Conservation (phyloP, 1,140 invertebrate genomes). For the Heterodera carotae region DNA sequence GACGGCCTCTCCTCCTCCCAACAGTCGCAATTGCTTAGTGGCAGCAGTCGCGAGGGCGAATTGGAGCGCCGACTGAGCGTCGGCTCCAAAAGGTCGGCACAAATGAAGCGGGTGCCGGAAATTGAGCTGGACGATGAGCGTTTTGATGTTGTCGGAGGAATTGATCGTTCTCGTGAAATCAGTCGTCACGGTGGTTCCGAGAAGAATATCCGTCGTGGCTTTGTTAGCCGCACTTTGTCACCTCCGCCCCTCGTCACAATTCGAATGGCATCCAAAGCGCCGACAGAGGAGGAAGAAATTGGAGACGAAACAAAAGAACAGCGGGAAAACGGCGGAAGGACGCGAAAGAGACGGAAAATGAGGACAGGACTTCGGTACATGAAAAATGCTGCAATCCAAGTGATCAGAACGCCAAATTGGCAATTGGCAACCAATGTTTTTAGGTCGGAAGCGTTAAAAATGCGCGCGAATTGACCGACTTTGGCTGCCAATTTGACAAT, state of each 20-base stretch:
- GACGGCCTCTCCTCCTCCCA: neutral
- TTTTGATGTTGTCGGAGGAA: neutral
- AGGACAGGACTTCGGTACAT: slow-evolving; percentile 19
- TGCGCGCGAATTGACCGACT: neutral
- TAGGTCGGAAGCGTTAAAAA: neutral
- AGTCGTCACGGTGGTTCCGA: neutral
- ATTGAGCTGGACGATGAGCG: slow-evolving; percentile 2
- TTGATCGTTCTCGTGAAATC: neutral
- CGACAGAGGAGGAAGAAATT: slow-evolving; percentile 15
- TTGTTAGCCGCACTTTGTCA: neutral
- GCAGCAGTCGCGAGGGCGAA: slow-evolving; percentile 26
- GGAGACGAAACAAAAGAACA: neutral
- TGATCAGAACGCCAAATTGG: neutral
- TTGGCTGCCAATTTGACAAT: neutral
- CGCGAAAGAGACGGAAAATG: slow-evolving; percentile 14
- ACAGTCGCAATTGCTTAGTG: slow-evolving; percentile 10
- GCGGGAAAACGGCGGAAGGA: slow-evolving; percentile 1
- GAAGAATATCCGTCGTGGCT: neutral
- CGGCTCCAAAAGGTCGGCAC: slow-evolving; percentile 27
- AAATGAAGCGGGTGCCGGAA: slow-evolving; percentile 30
- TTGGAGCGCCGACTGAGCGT: slow-evolving; percentile 23
- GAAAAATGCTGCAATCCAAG: slow-evolving; percentile 24
- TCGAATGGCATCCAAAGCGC: slow-evolving; percentile 25
- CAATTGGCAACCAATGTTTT: neutral
- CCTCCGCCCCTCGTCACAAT: slow-evolving; percentile 20